Evolutionary conservation across 2,113 vertebrate genomes (phyloP), one percentile per base, ranked within the genome.

Genomic region (Anas platyrhynchos): DNA sequence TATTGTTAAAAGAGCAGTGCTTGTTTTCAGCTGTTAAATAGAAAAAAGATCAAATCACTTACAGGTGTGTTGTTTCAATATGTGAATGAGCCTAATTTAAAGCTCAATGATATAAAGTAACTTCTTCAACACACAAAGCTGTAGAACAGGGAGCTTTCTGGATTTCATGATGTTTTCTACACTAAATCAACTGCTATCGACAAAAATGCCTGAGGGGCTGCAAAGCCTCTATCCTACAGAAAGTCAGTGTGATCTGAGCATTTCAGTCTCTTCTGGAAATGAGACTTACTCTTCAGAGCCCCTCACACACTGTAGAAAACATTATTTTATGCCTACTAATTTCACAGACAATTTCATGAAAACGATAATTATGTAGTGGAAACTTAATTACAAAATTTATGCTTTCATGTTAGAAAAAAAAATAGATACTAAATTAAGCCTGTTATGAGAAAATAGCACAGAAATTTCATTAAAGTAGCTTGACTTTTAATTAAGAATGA

Each of bases 391-490:
- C 26, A 91, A 58, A 52, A 89, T 84, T 29, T 76, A 75, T 68
- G 56, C 91, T 93, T 96, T 97, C 73, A 91, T 93, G 73, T 75
- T 84, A 75, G 75, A 59, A 93, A 95, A 93, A 93, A 38, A 74
- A 86, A 61, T 12, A 50, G 7, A 36, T 29, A 55, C 46, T 23
- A 16, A 84, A 86, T 93, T 71, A 83, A 91, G 77, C 25, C 65
- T 38, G 26, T 78, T 83, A 68, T 25, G 56, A 58, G 76, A 88
- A 96, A 93, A 94, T n/a, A 90, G 23, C 38, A 81, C 29, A 74
- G 61, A 63, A 80, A 75, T 69, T 44, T 66, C 41, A 72, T 90
- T 94, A 34, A 81, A 91, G 83, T 75, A 72, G 52, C 76, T 91
- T 75, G 66, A 41, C 81, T 92, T 90, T 86, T 73, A 83, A 86